Base-by-base conservation (phyloP, 2,888 invertebrate species). In the Orthonychiurus folsomi region DNA sequence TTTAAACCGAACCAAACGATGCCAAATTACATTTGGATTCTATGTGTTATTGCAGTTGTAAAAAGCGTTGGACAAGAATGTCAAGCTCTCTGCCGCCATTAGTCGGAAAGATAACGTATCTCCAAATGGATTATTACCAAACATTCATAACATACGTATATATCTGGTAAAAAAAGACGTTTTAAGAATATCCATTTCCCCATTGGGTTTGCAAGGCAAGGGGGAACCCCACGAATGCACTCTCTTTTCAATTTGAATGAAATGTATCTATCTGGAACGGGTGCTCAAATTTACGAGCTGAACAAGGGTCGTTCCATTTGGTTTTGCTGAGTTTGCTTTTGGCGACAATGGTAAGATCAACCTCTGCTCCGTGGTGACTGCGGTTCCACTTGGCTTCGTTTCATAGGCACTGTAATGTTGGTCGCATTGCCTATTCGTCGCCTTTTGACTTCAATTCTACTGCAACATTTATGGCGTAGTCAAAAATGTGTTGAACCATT, bases 161-260 rank as follows among this genome's bases (percentile, higher is more conserved):
- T n/a, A n/a, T n/a, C n/a, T n/a, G n/a, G n/a, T 37, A 37, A 15
- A 37, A 15, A 37, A 37, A 37, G 37, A 37, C 37, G 37, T 37
- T 37, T 37, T 9, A n/a, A n/a, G n/a, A n/a, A n/a, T n/a, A 37
- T 37, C 37, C 37, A 37, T 37, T 37, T 37, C 9, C 37, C 5
- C 37, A 37, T n/a, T n/a, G n/a, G n/a, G n/a, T n/a, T n/a, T n/a
- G n/a, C n/a, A n/a, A n/a, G n/a, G n/a, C n/a, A n/a, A n/a, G n/a
- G n/a, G n/a, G n/a, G n/a, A n/a, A n/a, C n/a, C n/a, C n/a, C n/a
- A n/a, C n/a, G n/a, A 37, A 9, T 37, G 37, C 37, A 37, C 37
- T 37, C 37, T 37, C 37, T 37, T 37, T 37, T 37, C 37, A 37
- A 37, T 37, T 37, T 37, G 37, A 37, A 37, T 37, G 37, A 37